Evolutionary conservation across 2,888 invertebrate genomes (phyloP).

Genomic region (Schrankia costaestrigalis): DNA sequence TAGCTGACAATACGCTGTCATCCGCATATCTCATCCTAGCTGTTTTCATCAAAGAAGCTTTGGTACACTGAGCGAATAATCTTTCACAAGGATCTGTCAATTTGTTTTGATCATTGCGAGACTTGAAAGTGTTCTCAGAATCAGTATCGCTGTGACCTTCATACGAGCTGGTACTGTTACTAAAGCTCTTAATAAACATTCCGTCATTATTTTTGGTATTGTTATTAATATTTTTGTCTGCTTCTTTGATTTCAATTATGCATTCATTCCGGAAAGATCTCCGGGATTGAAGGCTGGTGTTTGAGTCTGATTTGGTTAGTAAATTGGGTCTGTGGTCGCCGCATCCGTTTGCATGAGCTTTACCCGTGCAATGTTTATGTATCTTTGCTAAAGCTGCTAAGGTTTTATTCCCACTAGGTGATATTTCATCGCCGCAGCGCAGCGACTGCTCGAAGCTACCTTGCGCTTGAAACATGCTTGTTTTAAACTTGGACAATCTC

Average conservation of each 20-base stretch:
- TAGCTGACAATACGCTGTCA: conserved; percentile 57
- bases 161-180: conserved; percentile 83
- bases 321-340: conserved; percentile 72
- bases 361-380: conserved; percentile 88
- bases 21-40: conserved; percentile 81
- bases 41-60: conserved; percentile 81
- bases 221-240: conserved; percentile 50
- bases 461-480: conserved; percentile 75
- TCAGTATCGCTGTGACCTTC: conserved; percentile 85
- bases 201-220: conserved; percentile 52
- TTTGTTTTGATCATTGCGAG: conserved; percentile 53
- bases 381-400: conserved; percentile 79
- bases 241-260: conserved; percentile 70
- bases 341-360: conserved; percentile 87
- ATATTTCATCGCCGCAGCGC: conserved; percentile 73
- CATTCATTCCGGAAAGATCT: conserved; percentile 66
- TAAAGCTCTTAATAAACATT: conserved; percentile 69
- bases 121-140: conserved; percentile 78
- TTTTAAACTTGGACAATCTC: conserved; percentile 38
- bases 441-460: conserved; percentile 82
- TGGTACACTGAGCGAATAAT: conserved; percentile 79
- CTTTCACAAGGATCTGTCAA: conserved; percentile 70
- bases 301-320: conserved; percentile 72
- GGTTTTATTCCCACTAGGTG: conserved; percentile 72
- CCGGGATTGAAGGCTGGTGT: conserved; percentile 66